phyloP scores from a whole-genome alignment of 2,888 invertebrate species.

The Harpalus rubripes region DNA sequence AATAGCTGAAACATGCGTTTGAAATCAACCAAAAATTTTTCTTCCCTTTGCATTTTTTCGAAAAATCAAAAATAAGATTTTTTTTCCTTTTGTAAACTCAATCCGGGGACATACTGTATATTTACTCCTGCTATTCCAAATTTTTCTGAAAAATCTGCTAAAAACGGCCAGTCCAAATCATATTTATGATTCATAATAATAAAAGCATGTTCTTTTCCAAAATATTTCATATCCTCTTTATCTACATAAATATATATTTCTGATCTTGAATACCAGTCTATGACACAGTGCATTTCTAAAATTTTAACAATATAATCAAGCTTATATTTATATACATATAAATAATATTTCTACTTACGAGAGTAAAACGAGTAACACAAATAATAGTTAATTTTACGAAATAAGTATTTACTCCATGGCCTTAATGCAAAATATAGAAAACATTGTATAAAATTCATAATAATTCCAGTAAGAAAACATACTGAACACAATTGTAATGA shows the following conservation, averaged over 20 bases:
- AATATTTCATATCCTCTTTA: constrained; percentile 85
- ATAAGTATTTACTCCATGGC: constrained; percentile 85
- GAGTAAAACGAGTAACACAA: constrained; percentile 90
- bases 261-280: constrained; percentile 93
- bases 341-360: neutral
- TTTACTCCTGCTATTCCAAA: constrained; percentile 88
- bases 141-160: constrained; percentile 91
- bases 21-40: too few relatives aligned
- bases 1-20: too few relatives aligned
- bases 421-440: constrained; percentile 85
- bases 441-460: constrained; percentile 88
- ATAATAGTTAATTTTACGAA: constrained; percentile 90
- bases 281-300: constrained; percentile 75
- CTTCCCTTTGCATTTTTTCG: too few relatives aligned
- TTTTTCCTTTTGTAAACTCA: too few relatives aligned
- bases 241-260: constrained; percentile 86
- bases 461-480: constrained; percentile 79
- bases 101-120: too few relatives aligned
- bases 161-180: constrained; percentile 94
- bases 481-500: neutral
- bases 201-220: constrained; percentile 91
- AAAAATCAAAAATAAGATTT: too few relatives aligned
- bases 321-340: too few relatives aligned
- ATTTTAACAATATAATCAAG: neutral
- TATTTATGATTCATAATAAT: constrained; percentile 94